These are phyloP conservation scores for Ovis canadensis DNA, from an alignment of 2,113 vertebrate species.

Conservation along the genomic window DNA sequence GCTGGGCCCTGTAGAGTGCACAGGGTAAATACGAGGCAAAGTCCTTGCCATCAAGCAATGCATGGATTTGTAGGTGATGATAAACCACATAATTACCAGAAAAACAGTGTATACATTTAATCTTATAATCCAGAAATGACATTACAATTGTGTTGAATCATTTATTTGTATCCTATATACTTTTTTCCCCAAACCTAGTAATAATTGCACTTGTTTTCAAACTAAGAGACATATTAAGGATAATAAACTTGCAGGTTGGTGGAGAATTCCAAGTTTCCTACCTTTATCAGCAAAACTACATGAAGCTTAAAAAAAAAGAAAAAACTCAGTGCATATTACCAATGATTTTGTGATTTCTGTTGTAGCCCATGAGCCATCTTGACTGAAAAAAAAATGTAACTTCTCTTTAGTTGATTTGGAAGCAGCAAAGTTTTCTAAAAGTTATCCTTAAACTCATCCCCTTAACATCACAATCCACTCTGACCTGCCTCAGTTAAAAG, in stretches of 20 bases:
- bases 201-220: neutral
- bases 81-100: neutral
- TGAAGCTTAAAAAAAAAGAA: neutral
- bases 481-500: neutral
- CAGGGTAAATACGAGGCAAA: neutral
- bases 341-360: neutral
- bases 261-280: neutral
- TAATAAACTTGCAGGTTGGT: neutral
- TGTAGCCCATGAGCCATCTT: neutral
- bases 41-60: neutral
- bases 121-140: neutral
- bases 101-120: neutral
- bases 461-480: neutral
- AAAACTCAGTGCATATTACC: neutral
- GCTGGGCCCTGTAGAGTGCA: accelerated
- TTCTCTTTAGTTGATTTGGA: neutral
- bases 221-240: neutral
- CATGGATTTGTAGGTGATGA: neutral
- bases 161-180: neutral
- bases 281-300: neutral
- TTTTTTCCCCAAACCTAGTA: neutral
- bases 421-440: neutral
- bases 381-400: neutral
- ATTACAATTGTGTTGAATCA: neutral
- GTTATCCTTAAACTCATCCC: neutral